Evolutionary conservation across 2,888 invertebrate species (phyloP), one percentile per base, ranked within the genome.

Genomic region (Leucoma salicis): DNA sequence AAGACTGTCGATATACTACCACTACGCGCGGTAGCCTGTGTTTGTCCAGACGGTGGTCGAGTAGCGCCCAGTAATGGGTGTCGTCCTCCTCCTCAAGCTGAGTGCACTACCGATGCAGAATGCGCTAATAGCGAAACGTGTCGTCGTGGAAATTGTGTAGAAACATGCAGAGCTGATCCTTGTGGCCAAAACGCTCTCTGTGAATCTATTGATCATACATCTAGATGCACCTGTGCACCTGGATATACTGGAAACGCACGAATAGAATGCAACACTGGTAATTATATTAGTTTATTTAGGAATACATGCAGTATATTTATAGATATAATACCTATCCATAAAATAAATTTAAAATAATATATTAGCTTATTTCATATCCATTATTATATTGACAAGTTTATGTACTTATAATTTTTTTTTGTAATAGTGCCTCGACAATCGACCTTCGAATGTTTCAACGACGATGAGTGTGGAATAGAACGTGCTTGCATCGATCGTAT

Each of bases 121-220:
- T 97, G 97, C 70, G 84, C 90, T 5, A 92, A 93, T 47, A 88
- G 91, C 0, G 94, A 96, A 63, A 92, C 94, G 49, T 97, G 96
- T 70, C 90, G 94, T 21, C 91, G 92, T 35, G 95, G 95, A 57
- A 91, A 87, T 40, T 97, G 97, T 71, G 85, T 95, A 4, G 94
- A 95, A 42, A 96, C 96, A 3, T 97, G 97, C 64, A 91, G 91
- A 49, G 90, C 94, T 1, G 94, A 95, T 56, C 90, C 91, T 15
- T 97, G 97, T 65, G 97, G 97, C 43, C 90, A 94, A 35, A 96
- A 96, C 66, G 96, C 97, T 1, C 91, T 95, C 48, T 97, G 97
- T 69, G 92, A 91, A 67, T 94, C 96, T 0, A 73, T 90, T 14
- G 93, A 93, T 57, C 97, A 97, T 70, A 92, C 92, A 53, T 94